Conservation (phyloP, 2,113 vertebrate genomes). For the Pleuronectes platessa region DNA sequence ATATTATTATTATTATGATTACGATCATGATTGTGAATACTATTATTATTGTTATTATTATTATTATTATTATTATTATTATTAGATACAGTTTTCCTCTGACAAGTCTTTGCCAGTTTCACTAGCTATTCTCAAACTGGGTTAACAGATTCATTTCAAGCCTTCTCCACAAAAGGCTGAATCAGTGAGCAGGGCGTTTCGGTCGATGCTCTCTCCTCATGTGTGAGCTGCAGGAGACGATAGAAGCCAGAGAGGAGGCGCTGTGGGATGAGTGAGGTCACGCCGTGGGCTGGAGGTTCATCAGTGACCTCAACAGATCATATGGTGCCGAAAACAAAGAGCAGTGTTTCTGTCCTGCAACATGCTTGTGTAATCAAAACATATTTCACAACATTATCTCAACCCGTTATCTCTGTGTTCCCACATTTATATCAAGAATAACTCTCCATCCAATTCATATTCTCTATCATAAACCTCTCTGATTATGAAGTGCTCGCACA, state of each 20-base stretch:
- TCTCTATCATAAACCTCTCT: not conserved
- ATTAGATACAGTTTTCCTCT: too few relatives aligned
- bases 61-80: too few relatives aligned
- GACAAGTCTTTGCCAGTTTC: not conserved
- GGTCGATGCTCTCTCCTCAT: slow-evolving; percentile 3
- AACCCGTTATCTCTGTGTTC: not conserved
- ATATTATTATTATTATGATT: too few relatives aligned
- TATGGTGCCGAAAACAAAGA: slow-evolving; percentile 40
- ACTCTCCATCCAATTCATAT: too few relatives aligned
- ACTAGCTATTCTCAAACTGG: not conserved
- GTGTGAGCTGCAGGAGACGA: slow-evolving; percentile 25
- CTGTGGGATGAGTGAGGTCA: slow-evolving; percentile 30
- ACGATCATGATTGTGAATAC: too few relatives aligned
- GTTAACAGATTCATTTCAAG: not conserved
- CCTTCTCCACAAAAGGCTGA: not conserved
- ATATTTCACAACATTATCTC: slow-evolving; percentile 17
- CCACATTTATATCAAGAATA: slow-evolving; percentile 35
- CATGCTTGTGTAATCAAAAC: slow-evolving; percentile 6
- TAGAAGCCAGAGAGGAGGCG: slow-evolving; percentile 50
- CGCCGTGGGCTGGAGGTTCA: slow-evolving; percentile 16
- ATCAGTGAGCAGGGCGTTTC: not conserved
- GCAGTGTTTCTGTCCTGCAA: slow-evolving; percentile 17
- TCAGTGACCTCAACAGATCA: slow-evolving; percentile 30
- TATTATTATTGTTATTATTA: too few relatives aligned
- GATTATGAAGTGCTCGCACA: not conserved